Evolutionary conservation across 2,113 vertebrate genomes (phyloP), one percentile per base, ranked within the genome.

Genomic region (Parus major): DNA sequence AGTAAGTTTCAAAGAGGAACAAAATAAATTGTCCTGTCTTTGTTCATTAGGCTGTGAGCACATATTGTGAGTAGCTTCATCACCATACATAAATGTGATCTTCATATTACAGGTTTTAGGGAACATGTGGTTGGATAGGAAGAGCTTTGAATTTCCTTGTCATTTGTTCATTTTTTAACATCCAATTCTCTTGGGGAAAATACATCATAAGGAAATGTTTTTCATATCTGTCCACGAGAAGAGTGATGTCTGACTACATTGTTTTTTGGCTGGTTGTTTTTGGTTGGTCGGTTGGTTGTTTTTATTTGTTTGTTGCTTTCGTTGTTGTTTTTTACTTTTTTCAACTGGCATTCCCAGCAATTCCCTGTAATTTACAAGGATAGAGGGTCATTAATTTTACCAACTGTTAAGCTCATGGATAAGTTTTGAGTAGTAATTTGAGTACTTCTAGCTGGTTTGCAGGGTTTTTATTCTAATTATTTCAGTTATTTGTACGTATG

Each of bases 401-500:
- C 36, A 39, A 39, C 44, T 41, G 12, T 42, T 73, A 29, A 50
- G 36, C 15, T 90, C 47, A 36, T 12, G 16, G 29, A 69, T 41
- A 52, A 61, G 36, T 11, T 57, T 52, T 64, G 50, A 59, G 20
- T 65, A 82, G 41, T 79, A 59, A 23, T 49, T 60, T 52, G 59
- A 64, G 23, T 82, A 78, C 33, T 82, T 91, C n/a, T 57, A 19
- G 20, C 6, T 44, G n/a, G 22, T 16, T 64, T 61, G 12, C 5
- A 0, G 1, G 0, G 4, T 1, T 16, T 35, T 61, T 63, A 60
- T 25, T 4, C 5, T 15, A 27, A 24, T 56, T 59, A 8, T 50
- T 85, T 84, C 63, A 52, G 49, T 6, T 82, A 61, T 36, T 66
- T 72, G 42, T 68, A 29, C 0, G 2, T 6, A 33, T 41, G n/a